These are phyloP conservation scores for Drosophila mimica DNA, from an alignment of 2,888 invertebrate genomes.

Conservation along the genomic window DNA sequence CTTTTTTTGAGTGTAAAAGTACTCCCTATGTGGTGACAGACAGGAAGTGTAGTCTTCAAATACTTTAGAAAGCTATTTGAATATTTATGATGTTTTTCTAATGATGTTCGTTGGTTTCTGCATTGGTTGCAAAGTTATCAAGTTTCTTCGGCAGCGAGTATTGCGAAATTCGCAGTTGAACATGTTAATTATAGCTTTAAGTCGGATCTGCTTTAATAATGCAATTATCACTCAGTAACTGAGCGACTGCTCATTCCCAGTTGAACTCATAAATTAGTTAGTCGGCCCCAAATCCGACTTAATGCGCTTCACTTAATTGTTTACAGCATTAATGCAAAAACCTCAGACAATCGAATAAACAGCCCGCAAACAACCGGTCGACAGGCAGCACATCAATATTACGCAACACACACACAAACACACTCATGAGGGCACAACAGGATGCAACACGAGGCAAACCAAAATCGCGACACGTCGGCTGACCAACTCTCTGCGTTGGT, in stretches of 20 bases:
- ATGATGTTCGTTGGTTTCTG: slow-evolving; percentile 57
- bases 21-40: neutral
- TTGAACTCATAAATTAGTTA: slow-evolving; percentile 70
- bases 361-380: slow-evolving; percentile 30
- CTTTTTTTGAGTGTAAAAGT: neutral
- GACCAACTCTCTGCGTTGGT: slow-evolving; percentile 53
- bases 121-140: slow-evolving; percentile 1
- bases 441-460: slow-evolving; percentile 58
- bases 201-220: slow-evolving; percentile 13
- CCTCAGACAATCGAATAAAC: slow-evolving; percentile 78
- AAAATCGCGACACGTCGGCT: slow-evolving; percentile 72
- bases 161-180: neutral
- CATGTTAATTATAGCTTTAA: slow-evolving; percentile 3
- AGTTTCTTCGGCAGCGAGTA: neutral
- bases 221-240: slow-evolving; percentile 18
- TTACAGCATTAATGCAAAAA: slow-evolving; percentile 80
- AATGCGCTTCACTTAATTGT: slow-evolving; percentile 81
- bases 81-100: slow-evolving; percentile 79
- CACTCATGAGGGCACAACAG: slow-evolving; percentile 30
- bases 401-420: slow-evolving; percentile 23
- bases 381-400: slow-evolving; percentile 63
- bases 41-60: slow-evolving; percentile 22
- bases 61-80: slow-evolving; percentile 82
- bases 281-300: slow-evolving; percentile 74
- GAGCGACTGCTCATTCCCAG: neutral